phyloP scores from a whole-genome alignment of 2,888 invertebrate species.

The Drosophila stalkeri region DNA sequence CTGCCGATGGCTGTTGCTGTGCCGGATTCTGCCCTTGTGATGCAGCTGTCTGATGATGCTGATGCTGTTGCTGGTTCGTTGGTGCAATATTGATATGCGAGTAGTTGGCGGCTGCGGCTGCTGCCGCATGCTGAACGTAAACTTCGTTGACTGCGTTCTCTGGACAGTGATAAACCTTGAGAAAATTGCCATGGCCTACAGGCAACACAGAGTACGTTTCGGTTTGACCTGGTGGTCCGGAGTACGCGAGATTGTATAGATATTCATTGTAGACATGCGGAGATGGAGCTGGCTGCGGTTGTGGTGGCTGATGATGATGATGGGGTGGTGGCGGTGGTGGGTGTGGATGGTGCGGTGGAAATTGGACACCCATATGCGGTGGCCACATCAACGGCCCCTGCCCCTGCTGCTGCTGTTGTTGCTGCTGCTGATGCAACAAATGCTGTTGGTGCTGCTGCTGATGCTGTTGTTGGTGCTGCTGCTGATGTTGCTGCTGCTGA shows the following conservation, averaged over 20 bases:
- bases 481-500: constrained; percentile 37
- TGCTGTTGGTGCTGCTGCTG: constrained; percentile 28
- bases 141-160: constrained; percentile 73
- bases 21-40: constrained; percentile 24
- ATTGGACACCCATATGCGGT: constrained; percentile 60
- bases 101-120: constrained; percentile 28
- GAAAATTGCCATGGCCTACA: constrained; percentile 84
- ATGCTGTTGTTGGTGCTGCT: constrained; percentile 9
- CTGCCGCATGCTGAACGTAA: constrained; percentile 53
- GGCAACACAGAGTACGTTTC: constrained; percentile 84
- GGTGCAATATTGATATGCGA: constrained; percentile 70
- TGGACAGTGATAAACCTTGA: constrained; percentile 84
- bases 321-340: constrained; percentile 27
- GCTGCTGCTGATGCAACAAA: constrained; percentile 47
- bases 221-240: constrained; percentile 67
- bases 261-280: constrained; percentile 78
- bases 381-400: constrained; percentile 64
- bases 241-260: constrained; percentile 73
- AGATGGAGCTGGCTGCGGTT: constrained; percentile 50
- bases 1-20: constrained; percentile 42
- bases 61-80: constrained; percentile 60
- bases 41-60: constrained; percentile 38
- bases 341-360: constrained; percentile 52
- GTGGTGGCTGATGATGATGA: constrained; percentile 51
- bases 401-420: constrained; percentile 36